Evolutionary conservation across 2,113 vertebrate species (phyloP).

Genomic region (Dipodomys spectabilis): DNA sequence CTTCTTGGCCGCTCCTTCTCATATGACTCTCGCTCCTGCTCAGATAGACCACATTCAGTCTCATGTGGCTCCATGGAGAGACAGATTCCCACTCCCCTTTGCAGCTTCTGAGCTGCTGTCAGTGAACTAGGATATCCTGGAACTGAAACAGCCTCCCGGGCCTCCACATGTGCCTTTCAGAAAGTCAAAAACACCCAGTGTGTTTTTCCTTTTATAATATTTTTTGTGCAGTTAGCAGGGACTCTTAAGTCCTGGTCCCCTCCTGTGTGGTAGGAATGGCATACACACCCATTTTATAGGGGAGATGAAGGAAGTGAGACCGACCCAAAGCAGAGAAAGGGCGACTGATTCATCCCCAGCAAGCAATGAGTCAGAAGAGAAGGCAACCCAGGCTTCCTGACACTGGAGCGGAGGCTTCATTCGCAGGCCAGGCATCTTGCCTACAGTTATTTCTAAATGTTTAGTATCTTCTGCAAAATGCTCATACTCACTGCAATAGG

Average conservation of each 20-base stretch:
- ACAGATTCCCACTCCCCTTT: background rate
- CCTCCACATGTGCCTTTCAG: background rate
- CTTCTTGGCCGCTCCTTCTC: background rate
- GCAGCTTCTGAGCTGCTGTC: background rate
- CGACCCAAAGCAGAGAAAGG: slow-evolving; percentile 53
- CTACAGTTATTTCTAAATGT: slow-evolving; percentile 56
- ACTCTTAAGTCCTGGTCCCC: slow-evolving; percentile 16
- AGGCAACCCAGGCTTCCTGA: slow-evolving; percentile 56
- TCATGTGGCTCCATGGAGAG: background rate
- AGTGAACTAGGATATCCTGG: background rate
- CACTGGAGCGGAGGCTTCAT: background rate
- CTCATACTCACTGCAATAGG: background rate
- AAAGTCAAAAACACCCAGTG: slow-evolving; percentile 35
- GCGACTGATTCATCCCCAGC: slow-evolving; percentile 70
- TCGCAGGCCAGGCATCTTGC: slow-evolving; percentile 37
- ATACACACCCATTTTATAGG: slow-evolving; percentile 69
- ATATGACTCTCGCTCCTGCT: background rate
- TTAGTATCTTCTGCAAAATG: slow-evolving; percentile 49
- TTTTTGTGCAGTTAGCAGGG: slow-evolving; percentile 67
- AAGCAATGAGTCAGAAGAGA: slow-evolving; percentile 76
- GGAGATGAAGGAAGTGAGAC: slow-evolving; percentile 66
- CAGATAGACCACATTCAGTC: background rate
- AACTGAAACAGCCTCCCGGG: background rate
- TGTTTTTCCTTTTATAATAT: slow-evolving; percentile 62
- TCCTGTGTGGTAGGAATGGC: slow-evolving; percentile 51